These are phyloP conservation scores for Mesocricetus auratus DNA, from an alignment of 2,113 vertebrate genomes.

Conservation along the genomic window DNA sequence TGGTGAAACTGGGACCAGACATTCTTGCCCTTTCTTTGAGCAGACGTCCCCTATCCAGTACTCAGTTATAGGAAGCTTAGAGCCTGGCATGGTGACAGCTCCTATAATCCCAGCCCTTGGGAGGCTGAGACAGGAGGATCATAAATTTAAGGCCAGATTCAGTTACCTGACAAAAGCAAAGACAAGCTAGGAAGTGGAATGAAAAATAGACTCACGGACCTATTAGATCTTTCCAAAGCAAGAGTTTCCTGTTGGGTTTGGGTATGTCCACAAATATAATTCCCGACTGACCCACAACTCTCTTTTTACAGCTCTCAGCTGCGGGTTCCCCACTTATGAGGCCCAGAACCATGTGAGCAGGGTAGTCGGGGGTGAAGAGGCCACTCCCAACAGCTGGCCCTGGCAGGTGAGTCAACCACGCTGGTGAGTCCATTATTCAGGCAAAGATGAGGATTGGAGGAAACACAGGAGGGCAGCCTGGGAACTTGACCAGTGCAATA, in stretches of 20 bases:
- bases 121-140: not conserved
- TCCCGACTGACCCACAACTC: not conserved
- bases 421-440: not conserved
- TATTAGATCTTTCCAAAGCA: not conserved
- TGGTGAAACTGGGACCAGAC: no score
- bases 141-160: not conserved
- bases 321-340: constrained; percentile 67
- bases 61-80: not conserved
- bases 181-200: not conserved
- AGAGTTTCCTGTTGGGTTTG: not conserved
- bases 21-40: not conserved
- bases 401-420: constrained; percentile 84
- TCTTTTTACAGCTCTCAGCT: constrained; percentile 76
- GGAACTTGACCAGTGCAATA: not conserved
- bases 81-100: not conserved
- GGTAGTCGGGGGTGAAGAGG: constrained; percentile 83
- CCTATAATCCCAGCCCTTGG: not conserved
- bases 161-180: not conserved
- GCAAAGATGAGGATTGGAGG: not conserved
- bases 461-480: not conserved
- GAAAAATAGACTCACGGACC: not conserved
- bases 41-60: not conserved
- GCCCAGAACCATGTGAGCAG: not conserved
- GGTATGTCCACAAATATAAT: no score
- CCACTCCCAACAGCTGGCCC: constrained; percentile 84